Base-by-base conservation (phyloP, 2,797 vertebrate genomes). In the Gallinago solitaria region DNA sequence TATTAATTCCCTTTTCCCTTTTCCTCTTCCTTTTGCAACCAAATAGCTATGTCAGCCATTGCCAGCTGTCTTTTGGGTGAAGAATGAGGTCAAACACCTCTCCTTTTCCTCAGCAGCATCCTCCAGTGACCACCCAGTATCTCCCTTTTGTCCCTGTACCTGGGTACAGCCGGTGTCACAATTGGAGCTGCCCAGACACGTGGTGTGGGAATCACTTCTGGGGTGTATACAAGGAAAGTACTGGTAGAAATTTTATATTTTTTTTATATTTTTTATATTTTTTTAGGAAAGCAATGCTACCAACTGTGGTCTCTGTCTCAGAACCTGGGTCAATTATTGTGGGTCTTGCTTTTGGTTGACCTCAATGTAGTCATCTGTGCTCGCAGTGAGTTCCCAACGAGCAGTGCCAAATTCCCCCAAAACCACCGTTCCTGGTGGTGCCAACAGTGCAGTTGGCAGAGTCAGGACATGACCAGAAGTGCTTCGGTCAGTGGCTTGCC, bases 361-460 rank as follows among this genome's bases (percentile, higher is more conserved):
- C n/a, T 39, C 3, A 2, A 1, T 27, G 45, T 12, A 39, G 67
- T 18, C 54, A 19, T 27, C 60, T 14, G 39, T 27, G 30, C n/a
- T 41, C 27, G 12, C 37, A n/a, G 17, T 11, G 23, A 50, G 45
- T 10, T 63, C 43, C 69, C 35, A 30, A 11, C 0, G 1, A 37
- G 20, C 47, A 30, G 20, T 4, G 32, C 63, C 17, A 8, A 35
- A 15, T 28, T 56, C 18, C 48, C 33, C 35, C 2, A 59, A 73
- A 68, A 23, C 9, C 54, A 48, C 41, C 6, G 2, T 16, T 6
- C 41, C 41, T 41, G 41, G 41, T 41, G 41, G 41, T 41, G 41
- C 41, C 41, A 41, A 16, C 30, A 25, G 45, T 6, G 23, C 51
- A 5, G 37, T 6, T n/a, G 35, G 27, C 75, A 98, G 98, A 16